Evolutionary conservation across 92 coral and sea anemone species (phyloP).

Genomic region (Parazoanthus darwini): DNA sequence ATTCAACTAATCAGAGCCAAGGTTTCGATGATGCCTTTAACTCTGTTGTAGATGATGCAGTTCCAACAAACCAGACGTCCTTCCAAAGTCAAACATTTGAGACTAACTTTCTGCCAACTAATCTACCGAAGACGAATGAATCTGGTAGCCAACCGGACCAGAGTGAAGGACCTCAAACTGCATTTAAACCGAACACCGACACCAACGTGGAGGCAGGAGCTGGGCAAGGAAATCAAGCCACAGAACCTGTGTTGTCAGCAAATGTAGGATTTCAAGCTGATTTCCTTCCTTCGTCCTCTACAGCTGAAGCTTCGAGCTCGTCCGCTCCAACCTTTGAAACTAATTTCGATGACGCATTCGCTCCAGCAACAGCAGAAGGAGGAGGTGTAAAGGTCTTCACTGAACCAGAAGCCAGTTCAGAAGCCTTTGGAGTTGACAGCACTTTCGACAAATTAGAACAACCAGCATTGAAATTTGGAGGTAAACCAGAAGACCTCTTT

Average conservation of each 20-base stretch:
- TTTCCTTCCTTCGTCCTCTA: conserved; percentile 3
- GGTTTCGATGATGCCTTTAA: conserved; percentile 4
- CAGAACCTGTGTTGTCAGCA: neutral
- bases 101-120: neutral
- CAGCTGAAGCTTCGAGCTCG: conserved; percentile 1
- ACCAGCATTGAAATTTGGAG: conserved; percentile 5
- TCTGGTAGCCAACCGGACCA: neutral
- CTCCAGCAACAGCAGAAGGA: neutral
- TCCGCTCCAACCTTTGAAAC: neutral
- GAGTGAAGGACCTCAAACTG: neutral
- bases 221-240: neutral
- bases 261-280: conserved; percentile 4
- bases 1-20: neutral
- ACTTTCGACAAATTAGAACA: neutral
- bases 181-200: neutral
- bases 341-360: conserved; percentile 26
- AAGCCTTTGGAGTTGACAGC: neutral
- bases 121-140: neutral
- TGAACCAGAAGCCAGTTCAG: neutral
- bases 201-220: neutral
- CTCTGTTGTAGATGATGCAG: no score
- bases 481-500: conserved; percentile 18
- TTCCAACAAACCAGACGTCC: neutral
- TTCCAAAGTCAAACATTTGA: neutral
- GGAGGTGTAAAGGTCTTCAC: neutral